Evolutionary conservation across 2,888 invertebrate genomes (phyloP), one percentile per base, ranked within the genome.

Genomic region (Agrochola lychnidis): DNA sequence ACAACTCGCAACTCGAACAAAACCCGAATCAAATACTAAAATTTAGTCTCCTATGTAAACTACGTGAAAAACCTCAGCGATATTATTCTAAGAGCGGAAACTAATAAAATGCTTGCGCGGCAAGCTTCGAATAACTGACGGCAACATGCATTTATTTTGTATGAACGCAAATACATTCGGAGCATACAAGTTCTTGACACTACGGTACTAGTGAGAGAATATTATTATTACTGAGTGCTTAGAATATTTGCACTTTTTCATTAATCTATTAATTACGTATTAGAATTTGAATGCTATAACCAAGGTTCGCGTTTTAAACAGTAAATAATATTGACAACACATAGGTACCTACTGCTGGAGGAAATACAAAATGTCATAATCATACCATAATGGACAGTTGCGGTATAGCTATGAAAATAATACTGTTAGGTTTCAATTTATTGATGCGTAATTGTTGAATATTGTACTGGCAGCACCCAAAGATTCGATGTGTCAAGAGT

Each of bases 21-120:
- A 25, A 63, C 48, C 30, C 25, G 36, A 19, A 5, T 67, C 36
- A 57, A 70, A 51, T 40, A 45, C 4, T 14, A 66, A 61, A 70
- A 70, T n/a, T 59, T 53, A 5, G 2, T 48, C 16, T 59, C 9
- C 1, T 42, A 56, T 51, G 40, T 3, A 25, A 69, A n/a, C n/a
- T 62, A 12, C 19, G 70, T 59, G n/a, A 70, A 70, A 79, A 83
- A 42, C 62, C 25, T 22, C 30, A 59, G 12, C n/a, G 6, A 51
- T 42, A 67, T 59, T 53, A 73, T 64, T 51, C 67, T 66, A 22
- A 56, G 19, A 81, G 42, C n/a, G 45, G n/a, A 62, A 77, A 84
- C 81, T 77, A 83, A 84, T 84, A 80, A 83, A 77, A 74, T 79
- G 48, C 62, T 84, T 12, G 30, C 25, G 68, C 57, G 36, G 48